Base-by-base conservation (phyloP, 2,888 invertebrate genomes). In the Cheilosia grossa region DNA sequence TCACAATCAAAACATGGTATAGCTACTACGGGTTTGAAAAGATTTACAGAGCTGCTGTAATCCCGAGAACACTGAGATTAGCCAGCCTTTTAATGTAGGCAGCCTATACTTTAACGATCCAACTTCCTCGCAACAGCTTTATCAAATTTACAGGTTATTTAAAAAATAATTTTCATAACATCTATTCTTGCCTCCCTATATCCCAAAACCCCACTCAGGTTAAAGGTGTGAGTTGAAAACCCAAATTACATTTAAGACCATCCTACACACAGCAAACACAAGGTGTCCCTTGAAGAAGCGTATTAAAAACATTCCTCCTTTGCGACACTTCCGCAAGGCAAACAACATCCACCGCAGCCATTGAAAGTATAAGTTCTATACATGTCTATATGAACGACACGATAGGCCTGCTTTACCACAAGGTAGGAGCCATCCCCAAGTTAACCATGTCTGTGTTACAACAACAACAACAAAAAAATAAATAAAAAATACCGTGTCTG, bases 291-390 rank as follows among this genome's bases (percentile, higher is more conserved):
- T 58, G 56, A 58, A 37, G 56, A 27, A 58, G 47, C 59, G 37
- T 63, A 30, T n/a, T 21, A 40, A 44, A 44, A 10, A 54, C 66
- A 66, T 80, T 59, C 77, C 53, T 61, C 47, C 54, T 66, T 75
- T 58, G 61, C 59, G 21, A 72, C 61, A 72, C 61, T 78, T 66
- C 82, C 66, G 66, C 53, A 64, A 49, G 70, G 49, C 70, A 78
- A 47, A 63, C 70, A 56, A 49, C 56, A 82, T 59, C 64, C 64
- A 17, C 59, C 56, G 49, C 19, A 19, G 19, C 19, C 37, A 17
- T 21, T 72, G 24, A 24, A 51, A 13, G 24, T 37, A 27, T 1
- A 47, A 24, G 19, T 51, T 64, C 37, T 30, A 9, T 30, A 30
- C 9, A 27, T 3, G n/a, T n/a, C n/a, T n/a, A 27, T 33, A 69